Percentiles rank a stretch among this genome's conserved stretches.
These are phyloP conservation scores for Caenorhabditis sulstoni DNA, from an alignment of 2,888 invertebrate genomes.

Conservation along the genomic window DNA sequence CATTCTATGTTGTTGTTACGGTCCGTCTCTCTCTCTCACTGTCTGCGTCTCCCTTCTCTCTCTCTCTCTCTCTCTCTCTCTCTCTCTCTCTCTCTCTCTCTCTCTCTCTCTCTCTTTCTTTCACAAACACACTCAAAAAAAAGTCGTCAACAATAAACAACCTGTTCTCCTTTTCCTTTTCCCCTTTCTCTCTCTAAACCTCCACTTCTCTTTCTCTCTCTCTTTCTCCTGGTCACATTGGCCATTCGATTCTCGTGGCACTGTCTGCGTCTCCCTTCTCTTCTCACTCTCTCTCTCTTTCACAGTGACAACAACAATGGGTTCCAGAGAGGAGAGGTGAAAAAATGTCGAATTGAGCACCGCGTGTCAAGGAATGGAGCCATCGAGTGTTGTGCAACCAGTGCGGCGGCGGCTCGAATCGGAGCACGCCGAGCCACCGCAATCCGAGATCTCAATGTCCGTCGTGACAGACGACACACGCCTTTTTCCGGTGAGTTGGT, in stretches of 20 bases:
- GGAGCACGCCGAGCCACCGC: constrained; percentile 54
- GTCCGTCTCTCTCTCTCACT: constrained; percentile 5
- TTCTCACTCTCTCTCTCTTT: too few species aligned
- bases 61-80: constrained; percentile 6
- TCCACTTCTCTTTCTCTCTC: constrained; percentile 15
- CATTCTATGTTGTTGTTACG: constrained; percentile 15
- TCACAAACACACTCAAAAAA: not conserved
- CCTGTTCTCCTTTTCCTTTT: constrained; percentile 34
- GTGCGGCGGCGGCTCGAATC: constrained; percentile 52
- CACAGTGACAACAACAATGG: constrained; percentile 1
- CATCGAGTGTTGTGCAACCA: constrained; percentile 33
- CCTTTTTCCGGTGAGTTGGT: constrained; percentile 41
- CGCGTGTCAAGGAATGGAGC: constrained; percentile 8
- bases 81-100: not conserved
- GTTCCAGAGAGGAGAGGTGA: constrained; percentile 2
- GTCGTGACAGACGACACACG: constrained; percentile 70
- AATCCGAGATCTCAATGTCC: constrained; percentile 74
- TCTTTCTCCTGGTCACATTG: constrained; percentile 25
- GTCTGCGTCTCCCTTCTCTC: constrained; percentile 13
- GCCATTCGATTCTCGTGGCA: not conserved
- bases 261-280: constrained; percentile 3
- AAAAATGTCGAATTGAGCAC: not conserved
- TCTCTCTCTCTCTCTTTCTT: not conserved
- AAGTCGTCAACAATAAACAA: constrained; percentile 33
- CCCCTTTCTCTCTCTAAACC: constrained; percentile 6